A percentile compares a stretch with the other conserved stretches of the same genome.
Evolutionary conservation across 2,888 invertebrate species (phyloP).

Genomic region (Coleophora deauratella): DNA sequence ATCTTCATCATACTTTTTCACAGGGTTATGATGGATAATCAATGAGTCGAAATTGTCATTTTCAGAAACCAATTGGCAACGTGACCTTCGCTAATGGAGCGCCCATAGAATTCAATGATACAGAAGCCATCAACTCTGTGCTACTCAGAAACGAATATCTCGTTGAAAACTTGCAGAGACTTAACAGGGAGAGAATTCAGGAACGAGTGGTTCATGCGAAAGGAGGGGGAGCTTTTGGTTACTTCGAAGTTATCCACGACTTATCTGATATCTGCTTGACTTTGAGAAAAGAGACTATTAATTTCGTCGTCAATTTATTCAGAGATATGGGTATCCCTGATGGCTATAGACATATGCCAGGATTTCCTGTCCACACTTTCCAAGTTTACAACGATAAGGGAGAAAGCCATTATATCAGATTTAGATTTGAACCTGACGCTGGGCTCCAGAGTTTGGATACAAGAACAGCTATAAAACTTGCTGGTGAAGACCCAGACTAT

Average conservation of each 20-base stretch:
- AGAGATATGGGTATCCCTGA: constrained; percentile 92
- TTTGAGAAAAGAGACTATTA: constrained; percentile 87
- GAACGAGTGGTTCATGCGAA: constrained; percentile 95
- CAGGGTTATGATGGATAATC: no score
- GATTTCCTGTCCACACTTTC: constrained; percentile 92
- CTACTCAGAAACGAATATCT: constrained; percentile 86
- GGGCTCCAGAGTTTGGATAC: constrained; percentile 84
- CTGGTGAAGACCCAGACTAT: constrained; percentile 89
- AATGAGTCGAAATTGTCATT: no score
- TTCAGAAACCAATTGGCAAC: constrained; percentile 59
- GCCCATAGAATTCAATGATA: constrained; percentile 80
- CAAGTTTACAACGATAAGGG: constrained; percentile 84
- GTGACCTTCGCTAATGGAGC: constrained; percentile 84
- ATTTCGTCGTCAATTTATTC: constrained; percentile 87
- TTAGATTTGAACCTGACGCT: constrained; percentile 91
- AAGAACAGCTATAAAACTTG: constrained; percentile 77
- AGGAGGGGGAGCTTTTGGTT: constrained; percentile 90
- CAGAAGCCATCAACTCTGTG: constrained; percentile 82
- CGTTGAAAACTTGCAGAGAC: constrained; percentile 83
- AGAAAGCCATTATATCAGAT: constrained; percentile 85
- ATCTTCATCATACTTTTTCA: no score
- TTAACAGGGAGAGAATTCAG: constrained; percentile 90
- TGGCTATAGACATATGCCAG: constrained; percentile 92
- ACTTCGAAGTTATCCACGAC: constrained; percentile 88
- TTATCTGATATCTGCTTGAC: constrained; percentile 82